Base-by-base conservation (phyloP, 2,113 vertebrate genomes). In the Syngnathoides biaculeatus region DNA sequence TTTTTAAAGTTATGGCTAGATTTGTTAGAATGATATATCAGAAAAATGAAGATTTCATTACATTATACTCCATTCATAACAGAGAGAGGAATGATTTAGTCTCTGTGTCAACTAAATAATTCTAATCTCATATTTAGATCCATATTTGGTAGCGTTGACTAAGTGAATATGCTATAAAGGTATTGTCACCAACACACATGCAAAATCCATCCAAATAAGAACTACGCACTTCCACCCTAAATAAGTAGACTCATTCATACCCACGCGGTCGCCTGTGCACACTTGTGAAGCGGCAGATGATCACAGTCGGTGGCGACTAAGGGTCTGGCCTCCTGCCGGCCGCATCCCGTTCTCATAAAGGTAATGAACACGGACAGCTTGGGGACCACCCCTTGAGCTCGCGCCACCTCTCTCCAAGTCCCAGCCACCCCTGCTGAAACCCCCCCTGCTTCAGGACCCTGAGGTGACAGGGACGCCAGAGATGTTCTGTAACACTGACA, bases 311-410 rank as follows among this genome's bases (percentile, higher is more conserved):
- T 91, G 89, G 88, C 87, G 90, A 91, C 84, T 86, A 91, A 89
- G 94, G 94, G 94, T 94, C 94, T 91, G 91, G 85, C 87, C 94
- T 93, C 93, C 95, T 95, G 94, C 94, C 93, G 93, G 84, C 92
- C 88, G 89, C 86, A 90, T 94, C 88, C 93, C 91, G 82, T 93
- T 90, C 93, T 91, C 92, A 91, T 92, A 71, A 93, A 93, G 78
- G 93, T 96, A 97, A 98, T 96, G 94, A 96, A 96, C 92, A 93
- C 87, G 93, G 96, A 98, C 96, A 98, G 96, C 95, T 94, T 79
- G 89, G 95, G 93, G 95, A 94, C 93, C 68, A 75, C 92, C 92
- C 92, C 91, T 93, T 89, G 86, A 93, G 93, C 85, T 91, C 19
- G 88, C 87, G 48, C 78, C 76, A 64, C 69, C 73, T 65, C 75